These are phyloP conservation scores for Malacoraja senta DNA, from an alignment of 2,797 vertebrate species.

Conservation along the genomic window DNA sequence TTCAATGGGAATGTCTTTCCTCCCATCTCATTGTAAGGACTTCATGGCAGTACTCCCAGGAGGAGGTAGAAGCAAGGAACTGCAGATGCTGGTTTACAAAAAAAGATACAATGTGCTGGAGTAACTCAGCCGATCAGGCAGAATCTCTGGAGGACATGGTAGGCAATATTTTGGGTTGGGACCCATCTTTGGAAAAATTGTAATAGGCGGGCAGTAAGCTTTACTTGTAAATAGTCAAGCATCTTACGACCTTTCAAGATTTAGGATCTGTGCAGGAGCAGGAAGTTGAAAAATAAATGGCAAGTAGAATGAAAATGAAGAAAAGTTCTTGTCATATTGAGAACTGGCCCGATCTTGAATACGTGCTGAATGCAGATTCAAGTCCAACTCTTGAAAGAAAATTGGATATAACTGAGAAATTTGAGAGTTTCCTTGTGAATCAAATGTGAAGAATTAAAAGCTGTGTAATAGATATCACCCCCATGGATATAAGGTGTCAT, in stretches of 20 bases:
- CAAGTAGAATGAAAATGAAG: not conserved
- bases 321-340: not conserved
- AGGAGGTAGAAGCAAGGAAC: not conserved
- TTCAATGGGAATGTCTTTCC: not conserved
- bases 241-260: not conserved
- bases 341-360: not conserved
- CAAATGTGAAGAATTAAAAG: no score
- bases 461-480: no score
- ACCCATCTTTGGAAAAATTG: no score
- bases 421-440: no score
- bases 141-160: no score
- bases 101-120: no score
- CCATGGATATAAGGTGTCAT: no score
- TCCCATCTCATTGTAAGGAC: not conserved
- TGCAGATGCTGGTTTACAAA: no score
- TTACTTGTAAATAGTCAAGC: not conserved
- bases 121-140: no score
- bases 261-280: not conserved
- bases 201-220: not conserved
- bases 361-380: not conserved
- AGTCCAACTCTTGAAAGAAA: no score
- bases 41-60: not conserved
- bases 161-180: no score
- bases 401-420: no score
- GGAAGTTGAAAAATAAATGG: not conserved